Evolutionary conservation across 2,113 vertebrate species (phyloP).

Genomic region (Microtus oregoni): DNA sequence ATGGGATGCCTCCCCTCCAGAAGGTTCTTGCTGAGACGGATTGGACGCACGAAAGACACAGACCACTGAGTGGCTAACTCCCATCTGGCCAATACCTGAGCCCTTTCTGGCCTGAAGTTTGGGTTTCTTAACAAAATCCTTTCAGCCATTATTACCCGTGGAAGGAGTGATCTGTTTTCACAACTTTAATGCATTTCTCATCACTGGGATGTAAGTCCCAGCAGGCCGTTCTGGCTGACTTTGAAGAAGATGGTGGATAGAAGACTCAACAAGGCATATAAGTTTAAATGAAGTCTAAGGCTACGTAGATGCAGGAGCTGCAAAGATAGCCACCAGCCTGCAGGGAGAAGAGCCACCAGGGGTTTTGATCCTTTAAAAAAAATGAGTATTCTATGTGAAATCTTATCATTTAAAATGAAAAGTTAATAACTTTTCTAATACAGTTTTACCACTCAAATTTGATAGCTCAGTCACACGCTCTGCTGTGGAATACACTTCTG

Average conservation of each 20-base stretch:
- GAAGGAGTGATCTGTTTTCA: conserved; percentile 24
- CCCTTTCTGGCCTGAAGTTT: conserved; percentile 28
- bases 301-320: neutral
- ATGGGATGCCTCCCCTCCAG: neutral
- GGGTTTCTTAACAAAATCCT: conserved; percentile 4
- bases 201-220: neutral
- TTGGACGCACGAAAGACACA: conserved; percentile 26
- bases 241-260: neutral
- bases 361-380: conserved; percentile 22
- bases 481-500: neutral
- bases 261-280: neutral
- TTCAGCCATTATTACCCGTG: neutral
- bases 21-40: neutral
- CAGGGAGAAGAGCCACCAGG: neutral
- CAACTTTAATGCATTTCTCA: neutral
- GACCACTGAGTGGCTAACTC: neutral
- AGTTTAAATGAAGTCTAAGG: neutral
- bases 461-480: neutral
- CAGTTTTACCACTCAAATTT: neutral
- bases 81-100: neutral
- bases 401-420: neutral
- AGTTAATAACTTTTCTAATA: neutral
- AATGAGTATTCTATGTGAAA: conserved; percentile 29
- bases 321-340: neutral
- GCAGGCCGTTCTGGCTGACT: neutral